Evolutionary conservation across 2,888 invertebrate genomes (phyloP), one percentile per base, ranked within the genome.

Genomic region (Leptopilina syphax): DNA sequence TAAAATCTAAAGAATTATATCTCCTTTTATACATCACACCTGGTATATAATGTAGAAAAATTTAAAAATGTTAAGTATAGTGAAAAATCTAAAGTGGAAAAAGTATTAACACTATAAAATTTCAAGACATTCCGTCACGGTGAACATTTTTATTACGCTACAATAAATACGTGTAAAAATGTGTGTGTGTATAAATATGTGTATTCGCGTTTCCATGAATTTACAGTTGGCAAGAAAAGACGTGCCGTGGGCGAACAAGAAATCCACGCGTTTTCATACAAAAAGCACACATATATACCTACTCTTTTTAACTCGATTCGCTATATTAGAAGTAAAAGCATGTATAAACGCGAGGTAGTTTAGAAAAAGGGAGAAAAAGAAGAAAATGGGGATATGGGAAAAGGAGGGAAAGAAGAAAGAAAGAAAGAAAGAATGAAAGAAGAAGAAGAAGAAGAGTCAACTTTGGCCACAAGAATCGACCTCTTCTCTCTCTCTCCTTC

Each of bases 391-490:
- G 4, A 34, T 34, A 34, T 34, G 34, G 34, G 10, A 3, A 50
- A 2, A 9, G 0, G 12, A 1, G 10, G 3, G 0, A 12, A 44
- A 12, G 12, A 50, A 3, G 10, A 12, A 10, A 12, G 3, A 12
- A 50, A 10, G 50, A 50, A 50, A 3, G 10, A 44, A 50, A 3
- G 10, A 10, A 50, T 1, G 50, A 50, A 50, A 50, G 10, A 50
- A 9, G 50, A 50, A 10, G 50, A 50, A 50, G 76, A 73, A 41
- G 80, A 79, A 81, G 82, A 82, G 81, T 84, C 81, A 79, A 84
- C 82, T 81, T 84, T 80, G 84, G 82, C 80, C 82, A 80, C 79
- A 81, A 44, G 77, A 82, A 78, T 79, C 57, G 78, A 79, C 76
- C 73, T 66, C 65, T 78, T 34, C 34, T 34, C 34, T 68, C 79